These are phyloP conservation scores for Ceyx margarethae DNA, from an alignment of 2,113 vertebrate species.

Conservation along the genomic window DNA sequence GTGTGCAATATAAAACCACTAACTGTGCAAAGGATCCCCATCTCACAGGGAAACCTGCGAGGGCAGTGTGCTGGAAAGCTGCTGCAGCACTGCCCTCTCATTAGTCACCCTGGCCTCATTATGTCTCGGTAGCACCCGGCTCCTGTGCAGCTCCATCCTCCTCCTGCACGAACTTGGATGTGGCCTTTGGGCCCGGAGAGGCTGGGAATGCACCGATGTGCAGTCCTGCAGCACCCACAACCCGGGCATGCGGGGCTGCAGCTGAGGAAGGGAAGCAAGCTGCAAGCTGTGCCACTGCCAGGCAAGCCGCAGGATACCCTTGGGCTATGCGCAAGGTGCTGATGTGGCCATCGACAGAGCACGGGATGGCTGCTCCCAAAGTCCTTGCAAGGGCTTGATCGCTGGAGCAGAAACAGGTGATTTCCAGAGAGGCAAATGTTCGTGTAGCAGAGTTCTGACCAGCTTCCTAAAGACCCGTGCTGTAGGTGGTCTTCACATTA, in stretches of 20 bases:
- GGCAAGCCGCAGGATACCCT: background rate
- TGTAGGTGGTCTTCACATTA: background rate
- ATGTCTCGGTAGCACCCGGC: slow-evolving; percentile 8
- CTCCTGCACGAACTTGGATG: background rate
- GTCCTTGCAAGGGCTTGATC: background rate
- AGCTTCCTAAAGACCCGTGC: background rate
- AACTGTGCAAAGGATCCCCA: background rate
- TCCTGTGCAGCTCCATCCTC: background rate
- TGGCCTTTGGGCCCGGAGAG: background rate
- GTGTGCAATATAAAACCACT: background rate
- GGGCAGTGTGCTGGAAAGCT: slow-evolving; percentile 35
- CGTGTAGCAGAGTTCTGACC: background rate
- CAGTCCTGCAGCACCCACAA: background rate
- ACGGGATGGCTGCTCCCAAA: background rate
- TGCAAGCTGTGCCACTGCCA: background rate
- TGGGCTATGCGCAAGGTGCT: background rate
- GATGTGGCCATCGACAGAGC: background rate
- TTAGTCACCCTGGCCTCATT: slow-evolving; percentile 68
- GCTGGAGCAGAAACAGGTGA: background rate
- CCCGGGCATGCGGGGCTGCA: background rate
- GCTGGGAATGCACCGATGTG: background rate
- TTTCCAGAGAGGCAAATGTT: background rate
- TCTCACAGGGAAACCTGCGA: background rate
- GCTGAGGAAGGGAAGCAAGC: background rate
- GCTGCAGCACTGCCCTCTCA: slow-evolving; percentile 18